A percentile compares a stretch with the other conserved stretches of the same genome.
Conservation (phyloP, 1,140 invertebrate species). For the Lordiphosa clarofinis region DNA sequence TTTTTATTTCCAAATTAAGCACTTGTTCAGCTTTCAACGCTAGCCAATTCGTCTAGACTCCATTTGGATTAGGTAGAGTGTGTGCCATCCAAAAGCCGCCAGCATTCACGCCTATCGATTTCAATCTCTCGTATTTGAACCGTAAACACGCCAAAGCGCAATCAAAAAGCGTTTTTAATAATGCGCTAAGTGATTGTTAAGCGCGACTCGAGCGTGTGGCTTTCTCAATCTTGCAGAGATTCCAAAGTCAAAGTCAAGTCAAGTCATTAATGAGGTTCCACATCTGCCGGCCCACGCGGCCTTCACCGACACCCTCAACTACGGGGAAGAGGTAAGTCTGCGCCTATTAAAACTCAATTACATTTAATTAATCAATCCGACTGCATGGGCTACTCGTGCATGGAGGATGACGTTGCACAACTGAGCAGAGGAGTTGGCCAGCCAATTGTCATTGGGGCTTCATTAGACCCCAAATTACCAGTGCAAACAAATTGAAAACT, state of each 20-base stretch:
- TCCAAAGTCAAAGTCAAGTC: constrained; percentile 20
- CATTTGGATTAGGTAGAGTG: neutral
- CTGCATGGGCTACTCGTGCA: constrained; percentile 33
- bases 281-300: constrained; percentile 48
- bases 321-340: constrained; percentile 1
- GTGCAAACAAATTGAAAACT: constrained; percentile 59
- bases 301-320: constrained; percentile 49
- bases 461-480: constrained; percentile 53
- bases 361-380: constrained; percentile 68
- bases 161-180: constrained; percentile 77
- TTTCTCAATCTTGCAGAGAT: constrained; percentile 24
- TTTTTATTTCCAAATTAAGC: no score
- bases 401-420: constrained; percentile 33
- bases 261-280: constrained; percentile 48
- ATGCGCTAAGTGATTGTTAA: constrained; percentile 77
- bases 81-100: constrained; percentile 8
- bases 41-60: neutral
- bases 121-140: constrained; percentile 25
- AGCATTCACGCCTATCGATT: constrained; percentile 54
- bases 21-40: neutral
- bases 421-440: neutral
- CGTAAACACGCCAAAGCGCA: constrained; percentile 63
- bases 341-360: constrained; percentile 73
- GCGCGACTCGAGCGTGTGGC: constrained; percentile 25
- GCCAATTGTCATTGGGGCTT: constrained; percentile 11